Percentiles rank a stretch among this genome's conserved stretches.
Evolutionary conservation across 1,140 invertebrate species (phyloP).

Genomic region (Trichomalopsis sarcophagae): DNA sequence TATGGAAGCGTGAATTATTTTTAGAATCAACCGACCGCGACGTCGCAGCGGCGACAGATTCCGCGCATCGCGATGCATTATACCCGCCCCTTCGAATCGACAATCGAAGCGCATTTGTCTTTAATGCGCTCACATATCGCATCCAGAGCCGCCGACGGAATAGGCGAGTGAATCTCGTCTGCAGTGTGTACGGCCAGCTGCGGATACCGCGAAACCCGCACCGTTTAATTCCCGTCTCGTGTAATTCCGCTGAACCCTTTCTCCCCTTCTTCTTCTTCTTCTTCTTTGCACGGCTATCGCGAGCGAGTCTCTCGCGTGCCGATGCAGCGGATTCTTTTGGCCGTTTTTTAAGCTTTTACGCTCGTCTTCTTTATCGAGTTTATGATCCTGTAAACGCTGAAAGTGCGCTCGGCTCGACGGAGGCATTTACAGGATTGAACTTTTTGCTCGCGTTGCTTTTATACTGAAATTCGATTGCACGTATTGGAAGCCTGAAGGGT

Average conservation of each 20-base stretch:
- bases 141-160: neutral
- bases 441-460: neutral
- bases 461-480: neutral
- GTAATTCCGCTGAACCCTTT: neutral
- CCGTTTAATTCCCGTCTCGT: neutral
- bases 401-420: neutral
- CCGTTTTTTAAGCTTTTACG: neutral
- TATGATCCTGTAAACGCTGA: neutral
- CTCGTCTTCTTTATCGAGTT: neutral
- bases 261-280: neutral
- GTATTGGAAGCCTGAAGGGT: neutral
- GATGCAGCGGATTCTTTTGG: too few species aligned
- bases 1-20: constrained; percentile 39
- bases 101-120: constrained; percentile 28
- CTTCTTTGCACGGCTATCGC: neutral
- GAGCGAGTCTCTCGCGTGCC: neutral
- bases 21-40: neutral
- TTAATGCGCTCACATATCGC: neutral
- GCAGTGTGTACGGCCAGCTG: neutral
- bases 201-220: neutral
- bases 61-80: neutral
- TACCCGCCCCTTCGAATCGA: neutral
- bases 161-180: neutral
- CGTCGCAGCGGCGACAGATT: neutral
- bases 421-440: neutral